These are phyloP conservation scores for Tapirus terrestris DNA, from an alignment of 2,113 vertebrate genomes.

Conservation along the genomic window DNA sequence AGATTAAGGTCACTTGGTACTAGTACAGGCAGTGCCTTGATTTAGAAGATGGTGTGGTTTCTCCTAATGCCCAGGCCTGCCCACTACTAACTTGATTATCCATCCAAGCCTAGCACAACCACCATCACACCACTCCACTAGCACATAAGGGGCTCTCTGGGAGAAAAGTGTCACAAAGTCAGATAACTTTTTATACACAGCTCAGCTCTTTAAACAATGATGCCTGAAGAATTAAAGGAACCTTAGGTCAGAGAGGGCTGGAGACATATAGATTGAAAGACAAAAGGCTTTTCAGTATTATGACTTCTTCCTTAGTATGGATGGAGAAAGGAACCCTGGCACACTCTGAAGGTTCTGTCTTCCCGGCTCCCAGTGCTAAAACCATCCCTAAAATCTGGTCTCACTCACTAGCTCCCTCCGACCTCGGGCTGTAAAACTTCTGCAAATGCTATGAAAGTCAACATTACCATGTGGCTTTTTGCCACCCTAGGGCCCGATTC, in stretches of 20 bases:
- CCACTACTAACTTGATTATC: background rate
- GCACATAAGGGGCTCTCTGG: background rate
- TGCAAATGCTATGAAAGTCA: background rate
- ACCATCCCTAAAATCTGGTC: background rate
- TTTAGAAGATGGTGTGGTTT: background rate
- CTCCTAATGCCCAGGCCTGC: background rate
- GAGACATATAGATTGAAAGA: background rate
- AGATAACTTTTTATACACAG: background rate
- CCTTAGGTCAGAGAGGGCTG: background rate
- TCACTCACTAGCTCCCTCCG: background rate
- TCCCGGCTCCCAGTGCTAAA: background rate
- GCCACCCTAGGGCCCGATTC: background rate
- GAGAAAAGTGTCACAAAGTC: background rate
- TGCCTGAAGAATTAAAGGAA: background rate
- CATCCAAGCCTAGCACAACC: background rate
- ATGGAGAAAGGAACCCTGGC: background rate
- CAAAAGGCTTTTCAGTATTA: background rate
- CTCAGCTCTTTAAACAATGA: background rate
- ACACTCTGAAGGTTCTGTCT: background rate
- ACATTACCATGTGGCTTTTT: too few relatives aligned
- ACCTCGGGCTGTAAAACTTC: background rate
- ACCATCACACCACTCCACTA: background rate
- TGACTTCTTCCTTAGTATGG: background rate
- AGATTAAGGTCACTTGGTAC: background rate
- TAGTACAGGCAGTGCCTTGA: background rate